Base-by-base conservation (phyloP, 2,888 invertebrate species). In the Eulithis testata region DNA sequence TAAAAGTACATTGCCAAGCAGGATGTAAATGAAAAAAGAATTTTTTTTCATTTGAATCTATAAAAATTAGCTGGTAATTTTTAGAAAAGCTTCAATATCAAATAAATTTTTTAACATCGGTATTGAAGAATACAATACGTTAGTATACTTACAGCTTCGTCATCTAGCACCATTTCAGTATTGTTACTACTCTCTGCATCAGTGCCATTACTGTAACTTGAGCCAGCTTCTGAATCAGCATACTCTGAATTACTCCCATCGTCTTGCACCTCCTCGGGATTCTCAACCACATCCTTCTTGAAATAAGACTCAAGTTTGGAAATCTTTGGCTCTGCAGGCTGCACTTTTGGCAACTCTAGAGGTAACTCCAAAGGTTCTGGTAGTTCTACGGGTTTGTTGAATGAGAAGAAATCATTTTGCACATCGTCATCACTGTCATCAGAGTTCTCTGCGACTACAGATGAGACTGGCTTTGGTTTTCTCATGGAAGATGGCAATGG, bases 401-500 rank as follows among this genome's bases (percentile, higher is more conserved):
- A 93, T 58, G 94, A 91, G 74, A 93, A 94, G 84, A 94, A 94
- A 70, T 94, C 88, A 75, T 93, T 94, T 58, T 91, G 88, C 47
- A 93, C 87, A 66, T 93, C 93, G 37, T 94, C 94, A 78, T 91
- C 94, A 78, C 89, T 90, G 2, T 90, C 91, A 78, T 93, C 92
- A 2, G 91, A 91, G 66, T 85, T 81, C n/a, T 86, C 84, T 58
- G 81, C 79, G 11, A 79, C 65, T 45, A 81, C 54, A 11, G 70
- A 62, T 66, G 82, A 6, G 71, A 81, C 81, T 4, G 68, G 55
- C 74, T 84, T 86, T 9, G 68, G 31, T 69, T 83, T 86, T 63
- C 84, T 87, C 1, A 74, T 27, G 9, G 84, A 69, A 65, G 85
- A 75, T 1, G 82, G 76, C 50, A 81, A 53, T 54, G 76, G 68